Evolutionary conservation across 2,113 vertebrate species (phyloP).

Genomic region (Ophthalmolycus amberensis): DNA sequence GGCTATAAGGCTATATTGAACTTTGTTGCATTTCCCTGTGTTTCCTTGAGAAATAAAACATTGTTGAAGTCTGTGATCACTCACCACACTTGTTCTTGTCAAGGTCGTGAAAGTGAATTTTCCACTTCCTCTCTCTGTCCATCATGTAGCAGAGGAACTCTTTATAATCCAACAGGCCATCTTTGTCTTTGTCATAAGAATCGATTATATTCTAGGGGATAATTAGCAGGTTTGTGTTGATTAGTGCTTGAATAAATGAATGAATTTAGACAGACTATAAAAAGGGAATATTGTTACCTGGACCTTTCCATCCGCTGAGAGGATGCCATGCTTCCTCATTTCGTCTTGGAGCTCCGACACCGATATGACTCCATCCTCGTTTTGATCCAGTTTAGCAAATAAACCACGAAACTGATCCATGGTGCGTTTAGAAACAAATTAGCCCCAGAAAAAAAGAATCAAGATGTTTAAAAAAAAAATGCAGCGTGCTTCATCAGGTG

Average conservation of each 20-base stretch:
- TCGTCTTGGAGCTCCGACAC: slow-evolving; percentile 78
- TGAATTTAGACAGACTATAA: neutral
- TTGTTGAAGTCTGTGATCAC: slow-evolving; percentile 18
- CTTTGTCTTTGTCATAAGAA: slow-evolving; percentile 77
- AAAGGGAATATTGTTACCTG: slow-evolving; percentile 62
- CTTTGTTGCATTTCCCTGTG: neutral
- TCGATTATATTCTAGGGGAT: slow-evolving; percentile 71
- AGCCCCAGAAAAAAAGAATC: neutral
- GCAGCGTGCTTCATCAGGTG: neutral
- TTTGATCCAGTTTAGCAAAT: slow-evolving; percentile 79
- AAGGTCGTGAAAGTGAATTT: slow-evolving; percentile 81
- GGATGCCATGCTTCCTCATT: slow-evolving; percentile 81
- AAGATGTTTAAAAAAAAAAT: neutral
- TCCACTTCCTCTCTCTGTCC: slow-evolving; percentile 84
- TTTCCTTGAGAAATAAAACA: neutral
- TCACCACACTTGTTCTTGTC: slow-evolving; percentile 84
- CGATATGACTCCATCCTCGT: slow-evolving; percentile 80
- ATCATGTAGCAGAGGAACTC: slow-evolving; percentile 83
- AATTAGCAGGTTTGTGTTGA: neutral
- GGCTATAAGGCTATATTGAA: neutral
- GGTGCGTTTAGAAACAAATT: neutral
- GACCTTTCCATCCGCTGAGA: slow-evolving; percentile 70
- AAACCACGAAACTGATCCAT: slow-evolving; percentile 81
- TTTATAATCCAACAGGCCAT: slow-evolving; percentile 79
- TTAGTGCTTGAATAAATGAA: neutral